Conservation (phyloP, 2,113 vertebrate species). For the Tylochromis polylepis region DNA sequence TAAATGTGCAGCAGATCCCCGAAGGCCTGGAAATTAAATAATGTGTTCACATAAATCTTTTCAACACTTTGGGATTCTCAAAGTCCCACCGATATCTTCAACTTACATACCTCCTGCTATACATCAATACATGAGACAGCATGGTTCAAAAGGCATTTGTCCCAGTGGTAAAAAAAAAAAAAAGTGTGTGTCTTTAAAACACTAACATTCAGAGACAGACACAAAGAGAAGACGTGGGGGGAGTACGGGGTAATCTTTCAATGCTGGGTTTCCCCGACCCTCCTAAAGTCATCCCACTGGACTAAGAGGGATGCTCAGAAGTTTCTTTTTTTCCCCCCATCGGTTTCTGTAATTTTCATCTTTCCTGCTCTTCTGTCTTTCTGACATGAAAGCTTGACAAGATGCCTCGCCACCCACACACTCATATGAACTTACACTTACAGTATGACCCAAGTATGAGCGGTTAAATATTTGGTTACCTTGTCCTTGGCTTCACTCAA, state of each 20-base stretch:
- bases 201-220: constrained; percentile 14
- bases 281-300: constrained; percentile 13
- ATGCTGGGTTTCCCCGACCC: not conserved
- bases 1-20: not conserved
- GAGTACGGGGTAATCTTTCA: not conserved
- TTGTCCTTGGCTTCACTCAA: constrained; percentile 88
- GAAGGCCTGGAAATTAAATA: not conserved
- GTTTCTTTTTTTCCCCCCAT: not conserved
- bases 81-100: constrained; percentile 9
- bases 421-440: not conserved
- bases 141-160: constrained; percentile 24
- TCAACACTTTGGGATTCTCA: constrained; percentile 6
- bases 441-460: not conserved
- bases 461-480: constrained; percentile 62
- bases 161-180: not conserved
- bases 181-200: not conserved
- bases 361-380: not conserved
- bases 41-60: constrained; percentile 13
- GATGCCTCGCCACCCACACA: not conserved
- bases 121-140: constrained; percentile 18
- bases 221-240: not conserved
- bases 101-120: constrained; percentile 13
- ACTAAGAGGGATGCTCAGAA: not conserved
- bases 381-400: constrained; percentile 6
- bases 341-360: not conserved